phyloP scores from a whole-genome alignment of 2,888 invertebrate species.

The Sarcophaga carnaria region DNA sequence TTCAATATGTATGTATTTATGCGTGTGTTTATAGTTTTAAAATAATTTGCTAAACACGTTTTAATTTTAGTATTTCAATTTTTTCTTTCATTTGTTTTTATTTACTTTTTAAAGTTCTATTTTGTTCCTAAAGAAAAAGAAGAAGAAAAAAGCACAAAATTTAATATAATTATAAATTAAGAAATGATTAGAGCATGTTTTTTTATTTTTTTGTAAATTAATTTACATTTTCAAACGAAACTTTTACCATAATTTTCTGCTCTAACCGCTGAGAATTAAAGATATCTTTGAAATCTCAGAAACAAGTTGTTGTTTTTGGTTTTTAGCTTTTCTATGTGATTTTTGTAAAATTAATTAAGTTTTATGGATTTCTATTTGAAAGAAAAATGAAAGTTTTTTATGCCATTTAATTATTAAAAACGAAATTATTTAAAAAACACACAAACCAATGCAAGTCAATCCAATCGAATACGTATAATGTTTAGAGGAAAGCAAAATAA shows the following conservation, averaged over 20 bases:
- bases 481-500: too few relatives aligned
- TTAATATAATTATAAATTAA: constrained; percentile 38
- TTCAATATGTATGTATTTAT: neutral
- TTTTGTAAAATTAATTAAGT: constrained; percentile 27
- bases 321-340: neutral
- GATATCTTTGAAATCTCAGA: neutral
- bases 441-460: neutral
- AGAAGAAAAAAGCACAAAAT: neutral
- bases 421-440: neutral
- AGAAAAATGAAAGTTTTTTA: constrained; percentile 41
- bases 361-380: neutral
- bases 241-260: constrained; percentile 28
- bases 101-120: constrained; percentile 29
- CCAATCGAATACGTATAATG: too few relatives aligned
- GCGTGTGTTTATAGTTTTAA: constrained; percentile 22
- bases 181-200: constrained; percentile 39
- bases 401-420: neutral
- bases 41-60: constrained; percentile 52
- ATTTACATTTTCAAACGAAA: constrained; percentile 56
- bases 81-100: neutral
- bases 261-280: constrained; percentile 20
- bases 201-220: constrained; percentile 1
- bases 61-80: neutral
- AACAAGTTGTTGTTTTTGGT: neutral
- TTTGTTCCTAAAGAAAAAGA: constrained; percentile 1